Percentiles rank a stretch among this genome's conserved stretches.
Evolutionary conservation across 2,797 vertebrate species (phyloP).

Genomic region (Hybognathus amarus): DNA sequence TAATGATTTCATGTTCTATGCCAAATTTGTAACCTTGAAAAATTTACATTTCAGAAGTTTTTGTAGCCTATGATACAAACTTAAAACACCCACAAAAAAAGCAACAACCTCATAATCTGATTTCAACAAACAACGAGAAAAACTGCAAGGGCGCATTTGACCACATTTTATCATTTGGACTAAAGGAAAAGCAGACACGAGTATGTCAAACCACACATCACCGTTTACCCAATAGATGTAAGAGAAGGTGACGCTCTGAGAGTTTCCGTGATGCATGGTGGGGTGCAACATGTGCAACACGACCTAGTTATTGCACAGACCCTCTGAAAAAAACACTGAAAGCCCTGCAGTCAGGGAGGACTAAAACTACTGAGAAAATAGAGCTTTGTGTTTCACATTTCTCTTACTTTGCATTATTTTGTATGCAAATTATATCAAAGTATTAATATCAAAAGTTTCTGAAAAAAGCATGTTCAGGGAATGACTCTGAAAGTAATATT

Average conservation of each 20-base stretch:
- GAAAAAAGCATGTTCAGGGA: not conserved
- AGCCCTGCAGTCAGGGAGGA: not conserved
- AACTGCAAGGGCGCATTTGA: not conserved
- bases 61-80: not conserved
- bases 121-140: not conserved
- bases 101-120: not conserved
- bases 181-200: not conserved
- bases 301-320: slow-evolving; percentile 47
- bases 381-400: not conserved
- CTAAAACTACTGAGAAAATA: not conserved
- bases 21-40: not conserved
- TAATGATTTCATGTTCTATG: not conserved
- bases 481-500: not conserved
- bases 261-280: slow-evolving; percentile 52
- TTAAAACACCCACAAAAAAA: not conserved
- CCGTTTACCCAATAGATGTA: not conserved
- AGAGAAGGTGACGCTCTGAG: slow-evolving; percentile 2
- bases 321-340: slow-evolving; percentile 38
- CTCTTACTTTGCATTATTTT: not conserved
- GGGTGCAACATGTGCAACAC: slow-evolving; percentile 33
- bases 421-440: not conserved
- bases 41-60: not conserved
- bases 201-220: not conserved
- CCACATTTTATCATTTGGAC: not conserved
- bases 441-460: not conserved